These are phyloP conservation scores for Gymnothorax reevesii DNA, from an alignment of 2,797 vertebrate species.

Conservation along the genomic window DNA sequence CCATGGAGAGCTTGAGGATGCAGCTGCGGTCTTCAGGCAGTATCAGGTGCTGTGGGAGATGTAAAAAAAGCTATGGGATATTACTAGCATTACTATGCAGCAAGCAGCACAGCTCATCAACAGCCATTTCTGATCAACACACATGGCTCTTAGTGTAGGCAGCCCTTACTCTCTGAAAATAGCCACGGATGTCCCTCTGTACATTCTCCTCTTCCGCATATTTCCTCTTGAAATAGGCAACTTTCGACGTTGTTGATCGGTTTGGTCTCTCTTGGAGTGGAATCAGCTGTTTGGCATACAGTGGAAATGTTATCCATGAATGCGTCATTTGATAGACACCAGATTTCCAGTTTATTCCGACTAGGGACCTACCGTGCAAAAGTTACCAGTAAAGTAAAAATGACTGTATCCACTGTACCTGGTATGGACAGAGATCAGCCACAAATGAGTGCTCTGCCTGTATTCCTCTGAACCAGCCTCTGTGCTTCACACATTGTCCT, in stretches of 20 bases:
- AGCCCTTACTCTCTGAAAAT: slow-evolving; percentile 91
- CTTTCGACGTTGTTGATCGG: slow-evolving; percentile 96
- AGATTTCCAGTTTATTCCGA: slow-evolving; percentile 18
- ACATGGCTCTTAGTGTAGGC: neutral
- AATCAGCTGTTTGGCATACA: slow-evolving; percentile 46
- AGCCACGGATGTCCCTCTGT: slow-evolving; percentile 88
- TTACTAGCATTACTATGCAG: neutral
- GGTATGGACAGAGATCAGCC: slow-evolving; percentile 50
- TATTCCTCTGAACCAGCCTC: slow-evolving; percentile 48
- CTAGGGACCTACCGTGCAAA: neutral
- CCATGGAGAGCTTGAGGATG: slow-evolving; percentile 93
- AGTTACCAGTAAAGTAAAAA: neutral
- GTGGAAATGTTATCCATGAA: neutral
- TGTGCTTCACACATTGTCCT: slow-evolving; percentile 60
- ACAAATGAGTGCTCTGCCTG: slow-evolving; percentile 46
- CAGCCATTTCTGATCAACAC: neutral
- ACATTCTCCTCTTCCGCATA: slow-evolving; percentile 99
- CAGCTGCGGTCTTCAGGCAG: slow-evolving; percentile 91
- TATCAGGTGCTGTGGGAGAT: slow-evolving; percentile 86
- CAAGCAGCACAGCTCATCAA: neutral
- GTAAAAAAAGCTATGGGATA: neutral
- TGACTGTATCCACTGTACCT: slow-evolving; percentile 51
- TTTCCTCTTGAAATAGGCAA: slow-evolving; percentile 99
- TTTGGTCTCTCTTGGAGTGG: slow-evolving; percentile 58
- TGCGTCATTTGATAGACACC: neutral